Conservation (phyloP, 2,888 invertebrate genomes). For the Diarsia mendica region DNA sequence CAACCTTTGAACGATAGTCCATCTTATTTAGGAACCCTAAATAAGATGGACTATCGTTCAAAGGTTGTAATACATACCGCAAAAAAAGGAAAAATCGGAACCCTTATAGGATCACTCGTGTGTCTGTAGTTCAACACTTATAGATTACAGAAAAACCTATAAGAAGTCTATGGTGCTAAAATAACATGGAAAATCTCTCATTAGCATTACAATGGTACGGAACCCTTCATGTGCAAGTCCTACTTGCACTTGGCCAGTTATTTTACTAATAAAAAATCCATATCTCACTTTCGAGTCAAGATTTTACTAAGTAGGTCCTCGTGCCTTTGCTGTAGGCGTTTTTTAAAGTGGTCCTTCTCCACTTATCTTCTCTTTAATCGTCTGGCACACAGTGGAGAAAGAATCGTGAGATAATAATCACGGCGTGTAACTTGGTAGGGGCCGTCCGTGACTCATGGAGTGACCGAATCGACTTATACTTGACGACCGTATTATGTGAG, state of each 20-base stretch:
- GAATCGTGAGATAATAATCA: conserved; percentile 50
- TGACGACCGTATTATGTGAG: conserved; percentile 31
- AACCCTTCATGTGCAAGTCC: no score
- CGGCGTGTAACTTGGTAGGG: conserved; percentile 35
- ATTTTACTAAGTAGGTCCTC: neutral
- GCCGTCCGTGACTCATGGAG: conserved; percentile 47
- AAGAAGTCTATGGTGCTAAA: no score
- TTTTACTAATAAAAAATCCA: neutral
- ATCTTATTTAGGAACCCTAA: no score
- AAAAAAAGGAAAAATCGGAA: no score
- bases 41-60: no score
- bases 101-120: no score
- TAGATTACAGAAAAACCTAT: no score
- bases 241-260: no score
- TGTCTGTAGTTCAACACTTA: no score
- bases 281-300: neutral
- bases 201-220: no score
- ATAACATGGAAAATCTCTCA: no score
- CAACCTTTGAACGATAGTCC: neutral
- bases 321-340: neutral
- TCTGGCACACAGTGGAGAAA: conserved; percentile 42
- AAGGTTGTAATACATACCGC: no score
- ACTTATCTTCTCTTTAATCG: conserved; percentile 4
- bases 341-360: conserved; percentile 27
- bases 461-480: conserved; percentile 45